A percentile compares a stretch with the other conserved stretches of the same genome.
phyloP scores from a whole-genome alignment of 2,888 invertebrate species.

The Heliconius cydno region DNA sequence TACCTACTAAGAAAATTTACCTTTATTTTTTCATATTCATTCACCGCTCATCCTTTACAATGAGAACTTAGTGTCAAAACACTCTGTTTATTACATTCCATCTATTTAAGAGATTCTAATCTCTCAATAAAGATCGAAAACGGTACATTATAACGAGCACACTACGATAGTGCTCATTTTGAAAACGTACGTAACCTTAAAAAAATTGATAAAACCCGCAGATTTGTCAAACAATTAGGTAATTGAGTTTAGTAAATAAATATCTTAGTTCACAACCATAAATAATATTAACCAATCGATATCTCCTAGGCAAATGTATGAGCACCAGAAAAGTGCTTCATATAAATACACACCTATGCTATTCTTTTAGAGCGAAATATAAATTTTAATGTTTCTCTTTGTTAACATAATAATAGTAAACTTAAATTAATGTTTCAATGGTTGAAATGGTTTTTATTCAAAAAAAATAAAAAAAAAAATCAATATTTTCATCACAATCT shows the following conservation, averaged over 20 bases:
- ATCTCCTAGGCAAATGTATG: slow-evolving; percentile 24
- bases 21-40: not conserved
- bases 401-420: not conserved
- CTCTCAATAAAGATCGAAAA: too few relatives aligned
- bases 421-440: not conserved
- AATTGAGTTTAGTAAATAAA: not conserved
- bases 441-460: not conserved
- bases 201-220: slow-evolving; percentile 16
- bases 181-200: not conserved
- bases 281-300: slow-evolving; percentile 26
- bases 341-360: slow-evolving; percentile 10
- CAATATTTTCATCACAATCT: not conserved
- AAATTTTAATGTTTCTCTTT: not conserved
- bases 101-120: too few relatives aligned
- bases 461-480: too few relatives aligned
- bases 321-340: not conserved
- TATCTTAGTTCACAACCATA: not conserved
- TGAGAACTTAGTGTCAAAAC: not conserved
- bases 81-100: not conserved
- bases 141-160: too few relatives aligned
- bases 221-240: slow-evolving; percentile 3
- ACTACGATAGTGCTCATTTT: too few relatives aligned
- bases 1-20: not conserved
- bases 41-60: not conserved
- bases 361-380: slow-evolving; percentile 34